Base-by-base conservation (phyloP, 2,888 invertebrate species). In the Dryadula phaetusa region DNA sequence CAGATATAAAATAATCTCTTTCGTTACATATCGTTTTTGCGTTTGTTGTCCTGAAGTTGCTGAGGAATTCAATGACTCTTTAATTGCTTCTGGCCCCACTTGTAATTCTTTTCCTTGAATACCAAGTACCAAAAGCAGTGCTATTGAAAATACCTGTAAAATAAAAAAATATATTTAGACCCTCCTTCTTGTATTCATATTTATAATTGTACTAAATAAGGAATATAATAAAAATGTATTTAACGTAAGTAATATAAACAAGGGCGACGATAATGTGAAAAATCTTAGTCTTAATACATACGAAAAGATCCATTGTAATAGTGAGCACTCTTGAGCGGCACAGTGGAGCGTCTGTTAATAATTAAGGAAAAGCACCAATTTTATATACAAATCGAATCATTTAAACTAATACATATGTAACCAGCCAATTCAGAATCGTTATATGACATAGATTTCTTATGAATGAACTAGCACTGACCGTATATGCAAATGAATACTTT, bases 1-100 rank as follows among this genome's bases (percentile, higher is more conserved):
- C 34, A 90, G 74, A 66, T 86, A 90, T 22, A 91, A 72, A 28
- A 90, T 79, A 37, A 87, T 78, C 75, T 90, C 89, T 75, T 83
- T 86, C 47, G 78, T 81, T 65, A 79, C 80, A 66, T 76, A 77
- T 66, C 78, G 73, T 67, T 75, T 74, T 49, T 71, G 72, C 40
- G 46, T 66, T 6, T 67, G 58, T 64, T 74, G 67, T 66, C 49
- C 10, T 60, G 76, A 58, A 66, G 66, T 42, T 37, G 70, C 62
- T 34, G 75, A 60, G 16, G 73, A 47, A 16, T 77, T 75, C 10
- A 74, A 44, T 18, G 65, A 42, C 20, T 77, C 76, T 40, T 74
- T 75, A 58, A 82, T 83, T 7, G 74, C 79, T 72, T 85, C 84
- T 40, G 82, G 82, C 16, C 82, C 83, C 56, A 77, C 72, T 16